A percentile compares a stretch with the other conserved stretches of the same genome.
Conservation (phyloP, 2,113 vertebrate genomes). For the Isurus oxyrinchus region DNA sequence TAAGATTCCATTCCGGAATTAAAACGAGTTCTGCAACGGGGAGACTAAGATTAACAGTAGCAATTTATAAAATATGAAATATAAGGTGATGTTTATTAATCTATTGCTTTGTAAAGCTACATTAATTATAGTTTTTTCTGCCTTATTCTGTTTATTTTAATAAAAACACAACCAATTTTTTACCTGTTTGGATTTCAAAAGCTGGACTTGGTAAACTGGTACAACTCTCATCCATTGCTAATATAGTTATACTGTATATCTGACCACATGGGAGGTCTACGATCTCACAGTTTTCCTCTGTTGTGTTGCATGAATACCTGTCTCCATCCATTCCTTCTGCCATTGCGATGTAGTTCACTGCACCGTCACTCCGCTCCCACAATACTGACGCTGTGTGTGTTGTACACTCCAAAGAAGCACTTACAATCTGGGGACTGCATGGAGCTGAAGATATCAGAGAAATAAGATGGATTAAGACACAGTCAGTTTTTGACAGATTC, state of each 20-base stretch:
- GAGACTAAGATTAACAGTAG: not conserved
- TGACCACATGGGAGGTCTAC: constrained; percentile 49
- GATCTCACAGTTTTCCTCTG: constrained; percentile 50
- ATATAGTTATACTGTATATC: constrained; percentile 53
- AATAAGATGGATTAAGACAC: not conserved
- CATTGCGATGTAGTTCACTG: constrained; percentile 49
- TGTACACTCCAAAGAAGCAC: constrained; percentile 49
- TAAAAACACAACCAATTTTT: not conserved
- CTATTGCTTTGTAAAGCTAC: not conserved
- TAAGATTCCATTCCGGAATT: too few species aligned
- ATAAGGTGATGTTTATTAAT: not conserved
- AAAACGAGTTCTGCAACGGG: not conserved
- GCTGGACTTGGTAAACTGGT: constrained; percentile 52
- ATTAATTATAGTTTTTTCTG: not conserved
- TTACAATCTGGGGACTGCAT: constrained; percentile 53
- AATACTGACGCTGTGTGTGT: constrained; percentile 47
- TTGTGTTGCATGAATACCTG: constrained; percentile 49
- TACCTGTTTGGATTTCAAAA: constrained; percentile 57
- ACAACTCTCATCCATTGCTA: constrained; percentile 49
- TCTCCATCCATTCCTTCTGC: constrained; percentile 48
- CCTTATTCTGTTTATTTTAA: not conserved
- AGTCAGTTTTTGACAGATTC: not conserved
- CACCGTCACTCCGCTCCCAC: constrained; percentile 48
- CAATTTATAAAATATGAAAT: not conserved
- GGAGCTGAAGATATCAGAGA: constrained; percentile 50